These are phyloP conservation scores for Mythimna loreyi DNA, from an alignment of 2,888 invertebrate genomes.

Conservation along the genomic window DNA sequence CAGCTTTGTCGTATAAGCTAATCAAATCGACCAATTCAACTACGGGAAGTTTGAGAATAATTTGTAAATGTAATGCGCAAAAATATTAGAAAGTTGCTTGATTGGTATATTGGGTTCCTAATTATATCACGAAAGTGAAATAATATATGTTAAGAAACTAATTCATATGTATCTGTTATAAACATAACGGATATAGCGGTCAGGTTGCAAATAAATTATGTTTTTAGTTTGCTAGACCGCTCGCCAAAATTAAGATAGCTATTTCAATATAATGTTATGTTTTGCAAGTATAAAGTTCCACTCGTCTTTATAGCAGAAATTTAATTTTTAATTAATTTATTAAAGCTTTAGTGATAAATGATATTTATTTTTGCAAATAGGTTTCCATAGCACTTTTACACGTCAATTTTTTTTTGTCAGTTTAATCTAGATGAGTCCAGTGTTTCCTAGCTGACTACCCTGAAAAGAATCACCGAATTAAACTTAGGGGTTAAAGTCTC, in stretches of 20 bases:
- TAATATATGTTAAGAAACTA: conserved; percentile 25
- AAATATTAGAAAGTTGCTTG: conserved; percentile 1
- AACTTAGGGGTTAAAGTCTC: too few species aligned
- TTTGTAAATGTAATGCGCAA: too few species aligned
- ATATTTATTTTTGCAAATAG: too few species aligned
- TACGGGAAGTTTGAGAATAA: too few species aligned
- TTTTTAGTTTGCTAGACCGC: conserved; percentile 18
- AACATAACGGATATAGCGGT: conserved; percentile 11
- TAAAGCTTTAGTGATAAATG: too few species aligned
- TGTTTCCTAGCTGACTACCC: too few species aligned
- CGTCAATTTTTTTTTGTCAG: too few species aligned
- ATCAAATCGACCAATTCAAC: too few species aligned
- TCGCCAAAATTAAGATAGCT: not conserved
- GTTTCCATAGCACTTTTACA: too few species aligned
- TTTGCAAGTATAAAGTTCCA: not conserved
- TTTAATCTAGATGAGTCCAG: too few species aligned
- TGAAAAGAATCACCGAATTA: too few species aligned
- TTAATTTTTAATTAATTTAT: not conserved
- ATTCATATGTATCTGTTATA: conserved; percentile 28
- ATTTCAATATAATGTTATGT: not conserved
- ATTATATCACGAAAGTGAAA: conserved; percentile 16
- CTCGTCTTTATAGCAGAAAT: not conserved
- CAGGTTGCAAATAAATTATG: conserved; percentile 1
- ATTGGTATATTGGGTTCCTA: not conserved
- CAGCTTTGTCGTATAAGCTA: too few species aligned